Evolutionary conservation across 1,140 invertebrate species (phyloP).

Genomic region (Bursaphelenchus mucronatus): DNA sequence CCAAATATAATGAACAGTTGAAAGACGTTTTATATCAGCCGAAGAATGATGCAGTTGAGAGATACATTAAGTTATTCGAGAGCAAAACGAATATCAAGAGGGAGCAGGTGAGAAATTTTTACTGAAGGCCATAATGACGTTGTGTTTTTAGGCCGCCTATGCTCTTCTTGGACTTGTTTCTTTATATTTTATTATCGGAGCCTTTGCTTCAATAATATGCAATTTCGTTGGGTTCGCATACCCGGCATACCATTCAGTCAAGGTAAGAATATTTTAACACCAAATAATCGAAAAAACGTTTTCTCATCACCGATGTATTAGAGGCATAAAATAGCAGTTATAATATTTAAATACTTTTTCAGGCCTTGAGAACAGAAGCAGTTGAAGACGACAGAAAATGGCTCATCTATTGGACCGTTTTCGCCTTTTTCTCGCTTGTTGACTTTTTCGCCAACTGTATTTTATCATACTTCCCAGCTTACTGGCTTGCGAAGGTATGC

Average conservation of each 20-base stretch:
- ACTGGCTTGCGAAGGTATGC: slow-evolving; percentile 47
- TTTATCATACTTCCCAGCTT: slow-evolving; percentile 52
- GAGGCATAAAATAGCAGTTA: not conserved
- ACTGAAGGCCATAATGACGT: slow-evolving; percentile 12
- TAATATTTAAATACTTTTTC: slow-evolving; percentile 9
- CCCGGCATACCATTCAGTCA: slow-evolving; percentile 35
- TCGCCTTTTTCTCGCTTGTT: slow-evolving; percentile 46
- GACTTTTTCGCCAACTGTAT: slow-evolving; percentile 76
- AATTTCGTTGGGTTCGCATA: slow-evolving; percentile 39
- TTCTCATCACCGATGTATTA: no score
- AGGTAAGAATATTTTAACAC: slow-evolving; percentile 12
- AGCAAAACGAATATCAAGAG: slow-evolving; percentile 27
- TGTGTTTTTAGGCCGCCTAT: slow-evolving; percentile 31
- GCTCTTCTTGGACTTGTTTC: slow-evolving; percentile 19
- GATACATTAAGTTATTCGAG: slow-evolving; percentile 19
- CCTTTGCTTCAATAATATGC: slow-evolving; percentile 37
- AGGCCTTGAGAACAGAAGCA: slow-evolving; percentile 29
- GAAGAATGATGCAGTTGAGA: not conserved
- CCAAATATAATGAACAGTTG: slow-evolving; percentile 1
- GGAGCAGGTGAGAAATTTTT: slow-evolving; percentile 26
- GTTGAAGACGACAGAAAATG: slow-evolving; percentile 51
- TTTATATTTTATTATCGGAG: slow-evolving; percentile 36
- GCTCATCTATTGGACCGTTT: slow-evolving; percentile 51
- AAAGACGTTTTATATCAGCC: slow-evolving; percentile 7
- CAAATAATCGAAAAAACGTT: not conserved